phyloP scores from a whole-genome alignment of 2,888 invertebrate species.

The Drosophila bunnanda region DNA sequence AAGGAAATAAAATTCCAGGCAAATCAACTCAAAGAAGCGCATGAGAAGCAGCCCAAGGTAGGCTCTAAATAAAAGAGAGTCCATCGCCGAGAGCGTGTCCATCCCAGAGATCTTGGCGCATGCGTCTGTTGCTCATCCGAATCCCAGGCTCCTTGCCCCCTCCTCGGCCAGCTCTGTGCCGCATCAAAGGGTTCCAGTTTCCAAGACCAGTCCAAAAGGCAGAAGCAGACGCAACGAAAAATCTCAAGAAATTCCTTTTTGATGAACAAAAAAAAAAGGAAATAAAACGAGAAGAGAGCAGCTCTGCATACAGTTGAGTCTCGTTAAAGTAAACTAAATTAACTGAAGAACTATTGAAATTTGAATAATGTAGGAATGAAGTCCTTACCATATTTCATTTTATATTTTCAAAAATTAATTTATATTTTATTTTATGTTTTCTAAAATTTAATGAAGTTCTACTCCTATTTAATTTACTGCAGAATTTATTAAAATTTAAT shows the following conservation, averaged over 20 bases:
- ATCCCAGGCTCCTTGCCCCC: neutral
- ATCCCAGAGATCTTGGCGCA: conserved; percentile 68
- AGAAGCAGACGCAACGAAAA: conserved; percentile 60
- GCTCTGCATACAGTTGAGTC: conserved; percentile 14
- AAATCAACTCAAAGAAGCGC: conserved; percentile 71
- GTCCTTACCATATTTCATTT: too few species aligned
- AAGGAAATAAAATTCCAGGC: conserved; percentile 76
- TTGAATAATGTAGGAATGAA: neutral
- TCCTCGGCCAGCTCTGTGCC: neutral
- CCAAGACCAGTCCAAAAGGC: conserved; percentile 72
- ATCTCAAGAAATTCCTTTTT: conserved; percentile 76
- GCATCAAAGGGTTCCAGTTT: conserved; percentile 75
- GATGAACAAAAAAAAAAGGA: conserved; percentile 53
- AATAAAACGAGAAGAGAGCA: conserved; percentile 29
- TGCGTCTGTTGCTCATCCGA: conserved; percentile 72
- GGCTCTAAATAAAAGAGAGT: conserved; percentile 32
- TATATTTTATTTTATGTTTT: too few species aligned
- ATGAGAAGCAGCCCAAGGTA: conserved; percentile 14
- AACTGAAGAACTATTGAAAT: neutral
- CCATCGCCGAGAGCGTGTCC: conserved; percentile 29
- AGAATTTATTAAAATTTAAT: too few species aligned
- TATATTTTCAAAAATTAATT: too few species aligned
- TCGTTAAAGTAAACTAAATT: neutral
- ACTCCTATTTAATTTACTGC: too few species aligned
- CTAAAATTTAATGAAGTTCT: too few species aligned